These are phyloP conservation scores for Rhagonycha fulva DNA, from an alignment of 2,888 invertebrate species.

Conservation along the genomic window DNA sequence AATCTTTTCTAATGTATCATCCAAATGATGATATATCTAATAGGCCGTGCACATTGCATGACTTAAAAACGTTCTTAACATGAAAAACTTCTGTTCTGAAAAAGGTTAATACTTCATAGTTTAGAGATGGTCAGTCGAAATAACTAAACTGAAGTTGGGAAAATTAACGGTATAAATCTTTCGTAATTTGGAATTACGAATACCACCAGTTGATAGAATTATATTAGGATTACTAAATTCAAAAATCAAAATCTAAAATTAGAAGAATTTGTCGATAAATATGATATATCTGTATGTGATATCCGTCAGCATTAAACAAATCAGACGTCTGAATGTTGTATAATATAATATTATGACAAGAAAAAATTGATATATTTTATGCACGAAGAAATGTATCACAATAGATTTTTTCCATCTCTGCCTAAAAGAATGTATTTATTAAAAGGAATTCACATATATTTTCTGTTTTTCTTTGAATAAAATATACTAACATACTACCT, in stretches of 20 bases:
- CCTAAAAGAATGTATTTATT: conserved; percentile 8
- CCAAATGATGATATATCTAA: background rate
- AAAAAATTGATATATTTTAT: conserved; percentile 5
- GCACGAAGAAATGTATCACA: conserved; percentile 5
- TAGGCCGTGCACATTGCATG: background rate
- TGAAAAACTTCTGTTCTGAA: background rate
- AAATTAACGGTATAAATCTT: too few relatives aligned
- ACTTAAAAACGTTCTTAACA: background rate
- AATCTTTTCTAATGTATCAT: background rate
- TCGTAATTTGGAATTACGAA: too few relatives aligned
- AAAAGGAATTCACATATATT: background rate
- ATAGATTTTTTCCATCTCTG: background rate
- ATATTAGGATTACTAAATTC: too few relatives aligned
- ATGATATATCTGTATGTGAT: background rate
- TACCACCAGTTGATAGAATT: too few relatives aligned
- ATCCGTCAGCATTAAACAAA: background rate
- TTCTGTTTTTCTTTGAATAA: conserved; percentile 11
- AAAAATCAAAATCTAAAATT: too few relatives aligned
- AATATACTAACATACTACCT: conserved; percentile 8
- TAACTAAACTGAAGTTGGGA: too few relatives aligned
- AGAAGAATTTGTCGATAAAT: background rate
- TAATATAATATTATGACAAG: background rate
- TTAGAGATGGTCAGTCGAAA: too few relatives aligned
- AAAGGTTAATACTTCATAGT: background rate
- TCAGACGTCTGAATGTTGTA: background rate